Evolutionary conservation across 2,888 invertebrate species (phyloP), one percentile per base, ranked within the genome.

Genomic region (Sycophila texana): DNA sequence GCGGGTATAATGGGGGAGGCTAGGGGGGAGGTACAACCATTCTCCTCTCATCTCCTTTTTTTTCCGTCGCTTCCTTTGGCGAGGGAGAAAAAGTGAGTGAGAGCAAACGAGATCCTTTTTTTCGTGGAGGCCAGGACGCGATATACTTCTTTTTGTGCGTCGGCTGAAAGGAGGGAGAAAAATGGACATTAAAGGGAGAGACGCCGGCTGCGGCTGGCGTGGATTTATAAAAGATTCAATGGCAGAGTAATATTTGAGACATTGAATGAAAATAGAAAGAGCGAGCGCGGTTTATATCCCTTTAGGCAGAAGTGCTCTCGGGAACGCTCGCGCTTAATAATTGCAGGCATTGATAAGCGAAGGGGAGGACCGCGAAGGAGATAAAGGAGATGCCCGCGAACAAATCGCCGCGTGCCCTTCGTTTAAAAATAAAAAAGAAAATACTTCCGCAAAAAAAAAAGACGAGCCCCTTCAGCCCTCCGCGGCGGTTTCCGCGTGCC

Each of bases 101-200:
- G 18, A 47, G 80, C 73, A 75, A 80, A 80, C 61, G 79, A 76
- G 68, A 77, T 80, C 55, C 72, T 77, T 70, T 76, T 76, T 68
- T 65, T 39, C 39, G 39, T 7, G 39, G 39, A 39, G 10, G 10
- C 39, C 39, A 74, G 61, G 67, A 51, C 70, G 55, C 39, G 39
- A 39, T 39, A 70, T 70, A 63, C 49, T 67, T 49, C 58, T 57
- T 72, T 51, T 67, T 49, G 60, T 70, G 5, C 2, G 20, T 13
- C 39, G 7, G 49, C 16, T 49, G 58, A 51, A 49, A 16, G 67
- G 74, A 77, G n/a, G 26, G 53, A 53, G 79, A 80, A 63, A 80
- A 84, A 84, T 83, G 83, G 82, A 70, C 57, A 39, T 39, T 39
- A 39, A 39, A 39, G 39, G 70, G 26, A 65, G 49, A 55, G 55